Conservation (phyloP, 2,888 invertebrate genomes). For the Dendrolimus pini region DNA sequence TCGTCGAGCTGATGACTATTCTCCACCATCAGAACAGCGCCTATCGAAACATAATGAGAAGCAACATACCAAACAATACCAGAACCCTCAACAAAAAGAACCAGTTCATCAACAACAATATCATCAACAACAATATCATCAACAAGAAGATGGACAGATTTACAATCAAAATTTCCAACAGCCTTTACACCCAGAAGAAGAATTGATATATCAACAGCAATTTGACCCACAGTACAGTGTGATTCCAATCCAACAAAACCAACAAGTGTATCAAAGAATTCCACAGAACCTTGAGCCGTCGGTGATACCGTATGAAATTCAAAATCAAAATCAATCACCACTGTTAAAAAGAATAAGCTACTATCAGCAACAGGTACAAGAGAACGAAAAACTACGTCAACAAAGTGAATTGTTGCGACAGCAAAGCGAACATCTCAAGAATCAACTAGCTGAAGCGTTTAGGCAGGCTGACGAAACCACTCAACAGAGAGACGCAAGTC, state of each 20-base stretch:
- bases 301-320: conserved; percentile 20
- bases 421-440: conserved; percentile 10
- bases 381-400: conserved; percentile 14
- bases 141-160: background rate
- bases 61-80: conserved; percentile 10
- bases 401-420: conserved; percentile 11
- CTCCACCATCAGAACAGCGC: conserved; percentile 34
- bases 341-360: conserved; percentile 9
- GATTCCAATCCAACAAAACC: conserved; percentile 6
- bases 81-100: conserved; percentile 5
- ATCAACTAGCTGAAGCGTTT: background rate
- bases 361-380: conserved; percentile 13
- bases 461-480: background rate
- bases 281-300: conserved; percentile 16
- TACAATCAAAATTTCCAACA: conserved; percentile 5
- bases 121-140: conserved; percentile 3
- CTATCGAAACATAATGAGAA: conserved; percentile 15
- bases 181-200: conserved; percentile 13
- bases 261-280: conserved; percentile 8
- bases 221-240: conserved; percentile 10
- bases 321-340: conserved; percentile 20
- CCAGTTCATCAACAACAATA: conserved; percentile 4
- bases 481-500: background rate
- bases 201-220: conserved; percentile 7
- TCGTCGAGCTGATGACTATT: conserved; percentile 50